These are phyloP conservation scores for Drosophila mojavensis DNA, from an alignment of 1,140 invertebrate genomes.

Conservation along the genomic window DNA sequence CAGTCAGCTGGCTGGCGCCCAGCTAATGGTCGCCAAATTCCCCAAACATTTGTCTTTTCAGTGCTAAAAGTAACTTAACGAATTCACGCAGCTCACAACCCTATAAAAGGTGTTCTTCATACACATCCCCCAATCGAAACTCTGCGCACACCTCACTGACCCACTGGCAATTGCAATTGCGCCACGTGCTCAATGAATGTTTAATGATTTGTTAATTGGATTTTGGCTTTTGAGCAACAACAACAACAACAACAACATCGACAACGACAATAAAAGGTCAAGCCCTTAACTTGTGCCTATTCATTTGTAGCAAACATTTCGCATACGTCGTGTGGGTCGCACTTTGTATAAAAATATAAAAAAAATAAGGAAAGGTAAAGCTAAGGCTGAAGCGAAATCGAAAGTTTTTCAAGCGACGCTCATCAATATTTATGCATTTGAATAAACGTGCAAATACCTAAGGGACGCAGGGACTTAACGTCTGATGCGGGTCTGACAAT, in stretches of 20 bases:
- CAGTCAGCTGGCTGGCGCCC: conserved; percentile 5
- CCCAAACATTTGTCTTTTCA: conserved; percentile 57
- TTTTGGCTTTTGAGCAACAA: conserved; percentile 67
- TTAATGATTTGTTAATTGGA: conserved; percentile 83
- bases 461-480: conserved; percentile 66
- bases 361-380: not conserved
- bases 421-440: conserved; percentile 77
- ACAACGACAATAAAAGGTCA: conserved; percentile 10
- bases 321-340: conserved; percentile 41
- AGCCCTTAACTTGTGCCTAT: conserved; percentile 42
- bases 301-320: conserved; percentile 54
- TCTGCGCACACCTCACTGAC: conserved; percentile 38
- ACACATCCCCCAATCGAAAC: not conserved
- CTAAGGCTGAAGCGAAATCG: not conserved
- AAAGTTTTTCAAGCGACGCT: conserved; percentile 52
- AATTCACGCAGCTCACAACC: conserved; percentile 28
- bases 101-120: conserved; percentile 17
- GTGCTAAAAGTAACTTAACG: conserved; percentile 18
- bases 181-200: conserved; percentile 82
- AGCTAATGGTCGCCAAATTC: conserved; percentile 41
- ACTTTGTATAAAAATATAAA: conserved; percentile 25
- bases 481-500: conserved; percentile 71
- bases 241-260: conserved; percentile 5
- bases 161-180: conserved; percentile 71
- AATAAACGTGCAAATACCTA: conserved; percentile 75